Evolutionary conservation across 2,797 vertebrate genomes (phyloP).

Genomic region (Eurystomus glaucurus): DNA sequence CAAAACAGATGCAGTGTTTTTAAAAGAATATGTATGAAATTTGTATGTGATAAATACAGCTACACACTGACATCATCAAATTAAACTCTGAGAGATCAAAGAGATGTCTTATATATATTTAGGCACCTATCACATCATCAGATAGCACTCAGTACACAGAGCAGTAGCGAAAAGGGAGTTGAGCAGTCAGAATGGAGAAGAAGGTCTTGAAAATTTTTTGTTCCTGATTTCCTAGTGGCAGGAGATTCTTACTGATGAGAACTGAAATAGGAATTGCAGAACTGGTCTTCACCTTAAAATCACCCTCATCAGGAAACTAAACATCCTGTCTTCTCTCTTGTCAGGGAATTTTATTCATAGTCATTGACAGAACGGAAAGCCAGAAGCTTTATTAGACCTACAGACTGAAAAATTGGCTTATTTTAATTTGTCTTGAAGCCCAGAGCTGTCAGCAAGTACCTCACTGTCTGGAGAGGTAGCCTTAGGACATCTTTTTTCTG

Average conservation of each 20-base stretch:
- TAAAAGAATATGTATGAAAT: background rate
- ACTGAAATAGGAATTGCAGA: background rate
- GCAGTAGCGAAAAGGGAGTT: background rate
- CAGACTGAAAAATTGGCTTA: conserved; percentile 52
- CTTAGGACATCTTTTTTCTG: conserved; percentile 57
- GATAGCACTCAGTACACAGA: background rate
- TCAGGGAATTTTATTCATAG: conserved; percentile 44
- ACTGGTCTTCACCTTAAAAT: conserved; percentile 40
- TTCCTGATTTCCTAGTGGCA: background rate
- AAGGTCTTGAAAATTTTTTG: background rate
- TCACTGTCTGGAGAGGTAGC: conserved; percentile 51
- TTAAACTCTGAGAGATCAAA: background rate
- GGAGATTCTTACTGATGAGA: background rate
- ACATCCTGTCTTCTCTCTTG: conserved; percentile 11
- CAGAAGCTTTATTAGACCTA: conserved; percentile 50
- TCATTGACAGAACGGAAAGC: conserved; percentile 1
- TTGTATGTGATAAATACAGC: background rate
- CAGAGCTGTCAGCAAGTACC: conserved; percentile 34
- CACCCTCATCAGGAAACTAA: conserved; percentile 52
- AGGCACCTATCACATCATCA: background rate
- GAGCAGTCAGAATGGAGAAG: background rate
- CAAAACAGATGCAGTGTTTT: background rate
- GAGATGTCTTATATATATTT: background rate
- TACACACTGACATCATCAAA: background rate
- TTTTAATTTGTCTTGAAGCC: conserved; percentile 32